phyloP scores from a whole-genome alignment of 2,888 invertebrate species.

The Opisthograptis luteolata region DNA sequence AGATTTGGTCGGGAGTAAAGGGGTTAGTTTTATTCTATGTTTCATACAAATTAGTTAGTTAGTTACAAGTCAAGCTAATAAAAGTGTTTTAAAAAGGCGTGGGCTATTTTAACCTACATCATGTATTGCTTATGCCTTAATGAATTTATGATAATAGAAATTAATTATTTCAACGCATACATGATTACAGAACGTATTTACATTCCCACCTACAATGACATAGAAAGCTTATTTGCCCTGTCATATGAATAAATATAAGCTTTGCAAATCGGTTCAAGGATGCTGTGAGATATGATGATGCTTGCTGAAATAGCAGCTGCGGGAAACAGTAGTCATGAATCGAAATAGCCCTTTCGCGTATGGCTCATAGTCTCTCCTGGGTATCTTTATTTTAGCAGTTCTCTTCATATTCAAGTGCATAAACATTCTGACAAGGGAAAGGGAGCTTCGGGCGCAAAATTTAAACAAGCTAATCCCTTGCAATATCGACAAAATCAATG shows the following conservation, averaged over 20 bases:
- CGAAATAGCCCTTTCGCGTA: slow-evolving; percentile 20
- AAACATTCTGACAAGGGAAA: neutral
- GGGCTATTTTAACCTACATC: neutral
- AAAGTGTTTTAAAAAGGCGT: no score
- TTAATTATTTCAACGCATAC: slow-evolving; percentile 21
- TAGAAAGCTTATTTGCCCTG: slow-evolving; percentile 15
- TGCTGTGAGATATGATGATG: slow-evolving; percentile 8
- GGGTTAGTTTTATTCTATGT: neutral
- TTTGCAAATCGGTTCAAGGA: slow-evolving; percentile 21
- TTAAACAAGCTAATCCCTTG: no score
- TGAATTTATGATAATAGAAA: slow-evolving; percentile 13
- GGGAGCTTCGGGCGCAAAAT: no score
- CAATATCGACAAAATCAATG: no score
- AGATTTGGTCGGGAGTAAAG: no score
- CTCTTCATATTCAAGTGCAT: neutral
- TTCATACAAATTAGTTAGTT: neutral
- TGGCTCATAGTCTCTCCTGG: slow-evolving; percentile 16
- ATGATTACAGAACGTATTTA: slow-evolving; percentile 9
- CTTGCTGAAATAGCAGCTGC: slow-evolving; percentile 28
- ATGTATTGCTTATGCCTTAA: slow-evolving; percentile 1
- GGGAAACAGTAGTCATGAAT: slow-evolving; percentile 19
- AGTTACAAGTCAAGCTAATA: no score
- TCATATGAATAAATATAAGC: slow-evolving; percentile 22
- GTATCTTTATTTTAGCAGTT: slow-evolving; percentile 9
- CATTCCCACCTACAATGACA: slow-evolving; percentile 14